These are phyloP conservation scores for Sebastes wilsoni DNA, from an alignment of 2,797 vertebrate genomes.

Conservation along the genomic window DNA sequence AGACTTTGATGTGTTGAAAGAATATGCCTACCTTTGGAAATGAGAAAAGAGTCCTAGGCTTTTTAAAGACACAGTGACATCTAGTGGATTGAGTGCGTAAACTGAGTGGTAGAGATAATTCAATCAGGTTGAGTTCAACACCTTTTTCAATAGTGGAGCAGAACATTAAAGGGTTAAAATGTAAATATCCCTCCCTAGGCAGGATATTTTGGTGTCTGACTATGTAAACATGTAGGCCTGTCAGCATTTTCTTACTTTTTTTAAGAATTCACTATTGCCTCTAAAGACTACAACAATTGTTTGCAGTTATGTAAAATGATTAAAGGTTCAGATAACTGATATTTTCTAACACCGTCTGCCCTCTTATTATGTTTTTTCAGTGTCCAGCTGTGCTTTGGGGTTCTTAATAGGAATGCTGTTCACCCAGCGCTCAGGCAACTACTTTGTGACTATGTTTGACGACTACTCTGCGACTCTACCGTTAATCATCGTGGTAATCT, in stretches of 20 bases:
- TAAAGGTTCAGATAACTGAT: not conserved
- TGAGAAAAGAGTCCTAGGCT: fast-evolving
- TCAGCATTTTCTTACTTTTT: not conserved
- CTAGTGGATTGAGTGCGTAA: no score
- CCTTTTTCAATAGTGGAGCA: no score
- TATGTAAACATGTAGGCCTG: not conserved
- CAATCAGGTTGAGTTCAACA: no score
- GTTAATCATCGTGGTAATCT: constrained; percentile 82
- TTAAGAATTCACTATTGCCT: not conserved
- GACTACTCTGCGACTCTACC: constrained; percentile 87
- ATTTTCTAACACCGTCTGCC: not conserved
- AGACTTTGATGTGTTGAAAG: no score
- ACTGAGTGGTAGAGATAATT: no score
- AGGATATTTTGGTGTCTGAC: not conserved
- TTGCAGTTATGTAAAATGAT: not conserved
- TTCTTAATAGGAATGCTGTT: constrained; percentile 87
- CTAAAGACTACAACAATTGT: not conserved
- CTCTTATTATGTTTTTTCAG: constrained; percentile 62
- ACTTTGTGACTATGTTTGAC: constrained; percentile 87
- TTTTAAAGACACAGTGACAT: no score
- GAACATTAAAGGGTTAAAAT: not conserved
- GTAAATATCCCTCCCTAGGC: not conserved
- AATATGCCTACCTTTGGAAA: no score
- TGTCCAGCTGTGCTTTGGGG: constrained; percentile 79
- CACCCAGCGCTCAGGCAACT: constrained; percentile 85